A percentile compares a stretch with the other conserved stretches of the same genome.
Evolutionary conservation across 2,113 vertebrate species (phyloP).

Genomic region (Rhinopomastus cyanomelas): DNA sequence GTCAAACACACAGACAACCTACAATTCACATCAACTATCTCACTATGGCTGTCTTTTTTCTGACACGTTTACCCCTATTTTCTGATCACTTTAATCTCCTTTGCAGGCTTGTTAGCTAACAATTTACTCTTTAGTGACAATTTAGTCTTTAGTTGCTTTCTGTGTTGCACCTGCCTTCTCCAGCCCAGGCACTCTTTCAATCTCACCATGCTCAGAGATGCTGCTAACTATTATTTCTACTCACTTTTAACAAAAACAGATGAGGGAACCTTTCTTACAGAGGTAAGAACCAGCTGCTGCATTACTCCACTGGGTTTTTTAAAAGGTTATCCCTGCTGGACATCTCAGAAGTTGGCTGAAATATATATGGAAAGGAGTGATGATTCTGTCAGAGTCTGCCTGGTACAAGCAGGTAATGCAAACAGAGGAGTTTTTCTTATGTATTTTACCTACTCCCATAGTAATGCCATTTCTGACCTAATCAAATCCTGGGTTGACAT

Average conservation of each 20-base stretch:
- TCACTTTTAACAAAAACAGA: not conserved
- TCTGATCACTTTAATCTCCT: not conserved
- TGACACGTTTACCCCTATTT: not conserved
- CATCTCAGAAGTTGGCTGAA: not conserved
- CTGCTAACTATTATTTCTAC: not conserved
- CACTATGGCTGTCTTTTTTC: not conserved
- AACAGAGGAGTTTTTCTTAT: not conserved
- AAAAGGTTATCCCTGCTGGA: not conserved
- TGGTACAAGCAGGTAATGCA: not conserved
- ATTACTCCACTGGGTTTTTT: not conserved
- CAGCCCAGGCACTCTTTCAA: not conserved
- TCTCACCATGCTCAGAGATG: not conserved
- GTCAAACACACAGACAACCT: not conserved
- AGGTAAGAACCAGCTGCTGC: not conserved
- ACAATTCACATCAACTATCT: not conserved
- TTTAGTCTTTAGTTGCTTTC: not conserved
- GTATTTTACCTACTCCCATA: not conserved
- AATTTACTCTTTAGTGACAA: not conserved
- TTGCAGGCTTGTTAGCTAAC: not conserved
- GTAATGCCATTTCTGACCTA: not conserved
- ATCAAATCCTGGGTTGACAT: not conserved
- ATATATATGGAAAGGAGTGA: constrained; percentile 2
- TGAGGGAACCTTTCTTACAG: not conserved
- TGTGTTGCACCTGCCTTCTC: not conserved
- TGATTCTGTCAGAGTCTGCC: not conserved